Evolutionary conservation across 2,888 invertebrate species (phyloP), one percentile per base, ranked within the genome.

Genomic region (Crocallis elinguaria): DNA sequence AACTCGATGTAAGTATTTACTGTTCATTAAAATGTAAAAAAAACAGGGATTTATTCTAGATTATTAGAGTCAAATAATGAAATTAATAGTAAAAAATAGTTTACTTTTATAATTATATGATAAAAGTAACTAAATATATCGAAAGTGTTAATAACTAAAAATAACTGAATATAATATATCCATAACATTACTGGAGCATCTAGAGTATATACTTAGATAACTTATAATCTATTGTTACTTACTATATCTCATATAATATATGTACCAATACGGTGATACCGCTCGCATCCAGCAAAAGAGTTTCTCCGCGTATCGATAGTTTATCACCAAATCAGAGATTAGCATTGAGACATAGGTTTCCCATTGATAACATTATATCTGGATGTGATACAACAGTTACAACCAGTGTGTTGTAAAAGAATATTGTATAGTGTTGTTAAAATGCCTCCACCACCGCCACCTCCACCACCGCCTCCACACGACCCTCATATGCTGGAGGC

Each of bases 371-470:
- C n/a, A 29, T 14, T 2, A n/a, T 25, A 1, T 25, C 25, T 1
- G 12, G 11, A 1, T 5, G 11, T 32, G 32, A 17, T 32, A 41
- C n/a, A n/a, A n/a, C 36, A 53, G 35, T 48, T 46, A n/a, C 13
- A 25, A 11, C 43, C 30, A 21, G 45, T 32, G 14, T 12, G 23
- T 14, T 23, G 32, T 25, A 11, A 33, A 11, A 23, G 16, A 41
- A 17, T 33, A 21, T 23, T 14, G n/a, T n/a, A n/a, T 5, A 39
- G 29, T 21, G 23, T 32, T 33, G 21, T 32, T 17, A 46, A 44
- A 27, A 45, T 48, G 25, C 65, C 69, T 0, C 63, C 71, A 0
- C 68, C 66, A 0, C 64, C 64, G 0, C 62, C 62, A 0, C 64
- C 61, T 1, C 60, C 50, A 0, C 44, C 53, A 1, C 51, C 48